Evolutionary conservation across 2,797 vertebrate species (phyloP), one percentile per base, ranked within the genome.

Genomic region (Mormyrus proboscirostris): DNA sequence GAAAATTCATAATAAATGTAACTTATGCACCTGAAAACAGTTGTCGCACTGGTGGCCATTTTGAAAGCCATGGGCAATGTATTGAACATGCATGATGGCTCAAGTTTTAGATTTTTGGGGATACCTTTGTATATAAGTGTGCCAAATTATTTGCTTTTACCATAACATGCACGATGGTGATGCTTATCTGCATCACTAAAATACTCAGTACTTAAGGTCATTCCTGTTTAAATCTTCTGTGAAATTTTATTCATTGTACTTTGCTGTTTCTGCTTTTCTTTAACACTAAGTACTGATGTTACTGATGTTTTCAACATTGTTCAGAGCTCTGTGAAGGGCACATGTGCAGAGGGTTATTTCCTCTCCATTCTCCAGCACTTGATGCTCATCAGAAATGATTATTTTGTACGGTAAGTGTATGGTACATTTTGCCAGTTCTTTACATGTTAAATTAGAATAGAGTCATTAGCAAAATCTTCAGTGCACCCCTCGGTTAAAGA

Each of bases 341-440:
- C 97, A 79, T 94, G 88, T 9, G 96, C 98, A 14, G 98, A 99
- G 93, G 94, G 95, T 90, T 96, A 97, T 94, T 99, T 99, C 91
- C 96, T 99, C 91, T 99, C 98, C 90, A 97, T 99, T 93, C 96
- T 99, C 90, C 98, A 99, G 90, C 98, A 99, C 95, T 97, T 99
- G 93, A 93, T 99, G 93, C 95, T 99, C 79, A 96, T 99, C 95
- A 95, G 98, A 92, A 99, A 98, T 90, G 98, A 99, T 93, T 95
- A 96, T 95, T 96, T 97, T 94, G 95, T 98, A 95, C 96, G 98
- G 98, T 99, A 97, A 95, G 95, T 89, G 3, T 83, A 5, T 51
- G 57, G 25, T 8, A 7, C 38, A 4, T 65, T 62, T 90, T 41
- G 38, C 41, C 83, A 59, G 14, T 84, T 84, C 8, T 19, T 25